Evolutionary conservation across 2,888 invertebrate genomes (phyloP).

Genomic region (Dryadula phaetusa): DNA sequence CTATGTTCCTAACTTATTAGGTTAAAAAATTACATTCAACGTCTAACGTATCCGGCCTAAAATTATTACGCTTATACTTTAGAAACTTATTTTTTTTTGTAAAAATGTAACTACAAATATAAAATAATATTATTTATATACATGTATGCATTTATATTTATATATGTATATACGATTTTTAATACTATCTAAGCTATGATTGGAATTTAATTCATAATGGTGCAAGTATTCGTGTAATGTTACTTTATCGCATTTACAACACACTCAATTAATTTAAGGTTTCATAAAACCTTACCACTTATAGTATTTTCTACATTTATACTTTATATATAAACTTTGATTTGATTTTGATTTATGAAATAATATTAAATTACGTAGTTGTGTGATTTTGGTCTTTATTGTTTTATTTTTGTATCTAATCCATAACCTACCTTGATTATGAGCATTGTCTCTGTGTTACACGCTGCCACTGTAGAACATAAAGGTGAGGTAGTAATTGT

Average conservation of each 20-base stretch:
- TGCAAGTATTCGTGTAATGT: background rate
- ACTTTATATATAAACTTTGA: background rate
- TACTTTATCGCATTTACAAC: background rate
- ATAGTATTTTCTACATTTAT: background rate
- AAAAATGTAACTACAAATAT: background rate
- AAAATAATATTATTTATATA: background rate
- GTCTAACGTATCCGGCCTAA: constrained; percentile 20
- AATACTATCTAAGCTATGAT: background rate
- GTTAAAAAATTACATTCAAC: background rate
- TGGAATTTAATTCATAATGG: background rate
- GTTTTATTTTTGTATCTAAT: constrained; percentile 31
- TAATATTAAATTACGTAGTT: constrained; percentile 36
- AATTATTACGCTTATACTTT: constrained; percentile 18
- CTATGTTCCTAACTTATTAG: constrained; percentile 2
- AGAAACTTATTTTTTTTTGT: no score
- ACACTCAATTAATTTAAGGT: background rate
- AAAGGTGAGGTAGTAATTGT: constrained; percentile 70
- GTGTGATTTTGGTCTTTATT: constrained; percentile 33
- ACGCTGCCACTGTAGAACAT: constrained; percentile 81
- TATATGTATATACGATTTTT: background rate
- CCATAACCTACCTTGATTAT: constrained; percentile 65
- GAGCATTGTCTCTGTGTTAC: constrained; percentile 78
- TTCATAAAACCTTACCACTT: background rate
- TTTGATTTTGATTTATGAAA: constrained; percentile 31
- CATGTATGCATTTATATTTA: background rate